Evolutionary conservation across 2,888 invertebrate genomes (phyloP).

Genomic region (Empis stercorea): DNA sequence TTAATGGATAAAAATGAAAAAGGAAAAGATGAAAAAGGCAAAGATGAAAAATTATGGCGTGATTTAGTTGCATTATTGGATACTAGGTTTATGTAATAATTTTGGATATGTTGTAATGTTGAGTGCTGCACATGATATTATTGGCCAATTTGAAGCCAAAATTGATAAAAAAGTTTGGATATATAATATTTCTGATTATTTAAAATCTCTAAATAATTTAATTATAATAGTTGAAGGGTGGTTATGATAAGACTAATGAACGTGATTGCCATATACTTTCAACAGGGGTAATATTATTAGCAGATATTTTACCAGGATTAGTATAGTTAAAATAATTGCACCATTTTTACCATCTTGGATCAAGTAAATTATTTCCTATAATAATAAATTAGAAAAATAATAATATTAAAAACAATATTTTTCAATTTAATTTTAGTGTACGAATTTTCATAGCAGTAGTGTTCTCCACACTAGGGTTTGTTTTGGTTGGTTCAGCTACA

Average conservation of each 20-base stretch:
- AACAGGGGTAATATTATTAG: conserved; percentile 64
- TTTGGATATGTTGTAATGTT: conserved; percentile 80
- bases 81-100: conserved; percentile 73
- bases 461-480: conserved; percentile 47
- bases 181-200: too few species aligned
- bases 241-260: too few species aligned
- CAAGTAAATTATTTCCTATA: too few species aligned
- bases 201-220: too few species aligned
- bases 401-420: too few species aligned
- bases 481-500: conserved; percentile 52
- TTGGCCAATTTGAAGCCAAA: conserved; percentile 25
- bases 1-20: too few species aligned
- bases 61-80: conserved; percentile 55
- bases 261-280: conserved; percentile 50
- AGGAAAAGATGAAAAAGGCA: too few species aligned
- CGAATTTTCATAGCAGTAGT: conserved; percentile 45
- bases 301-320: conserved; percentile 65
- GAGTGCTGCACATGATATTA: conserved; percentile 69
- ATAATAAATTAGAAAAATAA: too few species aligned
- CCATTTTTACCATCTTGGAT: conserved; percentile 57
- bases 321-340: conserved; percentile 53
- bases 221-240: conserved; percentile 16
- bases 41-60: conserved; percentile 36
- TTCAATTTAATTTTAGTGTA: conserved; percentile 33
- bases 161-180: too few species aligned